Base-by-base conservation (phyloP, 2,797 vertebrate species). In the Delichon dasypus region DNA sequence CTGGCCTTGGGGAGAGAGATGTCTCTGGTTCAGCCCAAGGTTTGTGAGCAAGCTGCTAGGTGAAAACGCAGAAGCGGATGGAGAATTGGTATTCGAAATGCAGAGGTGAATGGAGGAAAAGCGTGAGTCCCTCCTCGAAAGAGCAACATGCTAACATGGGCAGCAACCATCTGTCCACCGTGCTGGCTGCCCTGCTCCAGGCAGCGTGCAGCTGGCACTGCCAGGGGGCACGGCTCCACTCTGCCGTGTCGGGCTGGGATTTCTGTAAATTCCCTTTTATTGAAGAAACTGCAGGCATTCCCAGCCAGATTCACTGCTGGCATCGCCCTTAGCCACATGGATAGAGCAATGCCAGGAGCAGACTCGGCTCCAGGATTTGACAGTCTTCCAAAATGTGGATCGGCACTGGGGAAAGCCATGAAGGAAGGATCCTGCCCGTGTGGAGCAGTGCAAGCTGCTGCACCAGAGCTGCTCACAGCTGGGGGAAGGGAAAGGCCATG, bases 181-280 rank as follows among this genome's bases (percentile, higher is more conserved):
- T 4, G 4, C 89, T 42, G 83, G 45, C 70, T 61, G 40, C 34
- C 26, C 72, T 54, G 65, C 10, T 17, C 21, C 79, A 22, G 85
- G 79, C 71, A 85, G 38, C 9, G 9, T 1, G 2, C 82, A 57
- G 67, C 77, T 90, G 70, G 66, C 73, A 78, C 32, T 58, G 67
- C 86, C 32, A 4, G 61, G 61, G 79, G 38, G 25, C 57, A 57
- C 5, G 1, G 77, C 55, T 93, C 64, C 0, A 0, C 71, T 38
- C 16, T 3, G 51, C 89, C 0, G 0, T 22, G 48, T 26, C 4
- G 0, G 36, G 32, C 11, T 50, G 54, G 34, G 7, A 5, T 8
- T 20, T 16, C 19, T 22, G 50, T 8, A 66, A 89, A 26, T 85
- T 92, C 47, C 22, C 67, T 79, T 55, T 29, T 57, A 50, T 3